Evolutionary conservation across 2,888 invertebrate genomes (phyloP), one percentile per base, ranked within the genome.

Genomic region (Thecocarcelia acutangulata): DNA sequence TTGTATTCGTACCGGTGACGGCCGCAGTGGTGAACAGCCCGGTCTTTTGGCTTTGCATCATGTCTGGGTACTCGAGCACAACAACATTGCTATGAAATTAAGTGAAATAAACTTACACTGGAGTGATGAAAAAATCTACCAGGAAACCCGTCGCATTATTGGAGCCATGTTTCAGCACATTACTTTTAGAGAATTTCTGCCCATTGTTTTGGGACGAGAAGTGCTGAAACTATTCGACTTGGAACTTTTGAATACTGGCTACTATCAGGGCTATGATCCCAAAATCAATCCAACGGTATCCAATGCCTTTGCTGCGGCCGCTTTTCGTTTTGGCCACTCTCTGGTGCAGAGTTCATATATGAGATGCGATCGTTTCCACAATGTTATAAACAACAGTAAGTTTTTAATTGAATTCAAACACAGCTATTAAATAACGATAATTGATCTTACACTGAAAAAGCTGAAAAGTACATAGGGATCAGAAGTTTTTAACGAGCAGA

Each of bases 241-340:
- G 79, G 94, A 94, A 17, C 91, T 96, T 0, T 88, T 92, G 66
- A 91, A 91, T 64, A 93, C 93, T 56, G 96, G 96, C 0, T 96
- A 93, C 89, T 97, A 93, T 88, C 91, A 92, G 3, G 93, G 93
- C 6, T 96, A 96, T 88, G 94, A 94, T 86, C 90, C 92, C 0
- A 93, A 93, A 83, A 91, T 94, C 2, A 95, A 96, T 91, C 94
- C 96, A 0, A 93, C 94, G 2, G 93, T 96, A 0, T 95, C 95
- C 0, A 96, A 96, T 89, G 92, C 94, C 0, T 97, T 97, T 90
- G 93, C 95, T 0, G 93, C 96, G 0, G 96, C 96, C 0, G 97
- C 97, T 2, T 97, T 96, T 90, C 92, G 97, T 21, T 97, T 97
- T 89, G 97, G 97, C 0, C 97, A 97, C 89, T 96, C 97, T 52